Percentiles rank a stretch among this genome's conserved stretches.
Conservation (phyloP, 2,797 vertebrate genomes). For the Caiman crocodilus region DNA sequence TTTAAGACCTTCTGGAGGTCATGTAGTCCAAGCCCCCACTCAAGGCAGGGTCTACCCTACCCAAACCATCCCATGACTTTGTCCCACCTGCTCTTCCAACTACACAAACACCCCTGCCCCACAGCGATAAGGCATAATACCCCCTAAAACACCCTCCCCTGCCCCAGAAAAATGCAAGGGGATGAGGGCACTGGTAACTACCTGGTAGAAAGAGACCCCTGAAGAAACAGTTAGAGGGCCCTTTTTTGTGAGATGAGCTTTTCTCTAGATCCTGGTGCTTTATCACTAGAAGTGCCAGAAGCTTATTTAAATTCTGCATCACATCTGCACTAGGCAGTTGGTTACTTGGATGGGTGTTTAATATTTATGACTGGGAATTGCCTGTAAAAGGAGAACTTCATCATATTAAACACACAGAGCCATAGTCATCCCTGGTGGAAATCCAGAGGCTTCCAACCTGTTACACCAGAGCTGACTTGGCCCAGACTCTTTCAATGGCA, state of each 20-base stretch:
- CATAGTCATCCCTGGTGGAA: neutral
- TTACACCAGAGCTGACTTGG: neutral
- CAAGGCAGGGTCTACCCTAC: too few species aligned
- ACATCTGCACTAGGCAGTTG: neutral
- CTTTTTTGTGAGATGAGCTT: neutral
- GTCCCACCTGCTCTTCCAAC: too few species aligned
- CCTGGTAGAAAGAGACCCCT: neutral
- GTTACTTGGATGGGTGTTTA: neutral
- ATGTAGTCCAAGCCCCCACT: too few species aligned
- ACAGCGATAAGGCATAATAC: too few species aligned
- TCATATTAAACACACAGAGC: neutral
- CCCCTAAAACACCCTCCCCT: too few species aligned
- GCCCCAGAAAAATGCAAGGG: too few species aligned
- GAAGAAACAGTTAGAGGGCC: neutral
- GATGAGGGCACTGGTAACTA: neutral
- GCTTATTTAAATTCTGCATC: slow-evolving; percentile 18
- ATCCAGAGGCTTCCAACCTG: neutral
- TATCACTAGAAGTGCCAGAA: neutral
- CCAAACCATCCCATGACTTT: too few species aligned
- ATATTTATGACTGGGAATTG: neutral
- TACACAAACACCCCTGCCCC: too few species aligned
- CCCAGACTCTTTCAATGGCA: neutral
- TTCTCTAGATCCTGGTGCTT: neutral
- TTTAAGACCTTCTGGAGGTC: too few species aligned
- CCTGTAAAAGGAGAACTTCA: slow-evolving; percentile 36